Percentiles rank a stretch among this genome's conserved stretches.
phyloP scores from a whole-genome alignment of 1,140 invertebrate species.

The Aphidius ervi region DNA sequence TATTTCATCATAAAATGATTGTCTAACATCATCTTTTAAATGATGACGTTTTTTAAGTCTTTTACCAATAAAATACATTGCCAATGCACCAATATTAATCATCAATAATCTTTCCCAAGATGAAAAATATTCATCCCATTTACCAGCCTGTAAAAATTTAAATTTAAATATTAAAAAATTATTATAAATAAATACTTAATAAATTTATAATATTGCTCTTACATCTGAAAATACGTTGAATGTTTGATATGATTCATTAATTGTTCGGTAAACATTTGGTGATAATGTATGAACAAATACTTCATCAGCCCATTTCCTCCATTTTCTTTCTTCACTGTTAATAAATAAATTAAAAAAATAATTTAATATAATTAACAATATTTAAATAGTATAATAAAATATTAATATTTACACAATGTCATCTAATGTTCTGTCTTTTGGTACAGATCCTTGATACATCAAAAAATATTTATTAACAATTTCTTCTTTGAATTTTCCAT shows the following conservation, averaged over 20 bases:
- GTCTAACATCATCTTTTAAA: constrained; percentile 82
- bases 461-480: constrained; percentile 94
- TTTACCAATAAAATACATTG: constrained; percentile 93
- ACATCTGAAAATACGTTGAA: constrained; percentile 88
- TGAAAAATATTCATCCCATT: constrained; percentile 88
- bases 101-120: constrained; percentile 79
- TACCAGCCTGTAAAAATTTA: constrained; percentile 62
- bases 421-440: constrained; percentile 56
- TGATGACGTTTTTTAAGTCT: constrained; percentile 80
- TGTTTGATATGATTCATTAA: constrained; percentile 78
- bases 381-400: not conserved
- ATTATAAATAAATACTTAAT: not conserved
- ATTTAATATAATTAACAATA: not conserved
- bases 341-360: constrained; percentile 17
- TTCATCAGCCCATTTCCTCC: constrained; percentile 92
- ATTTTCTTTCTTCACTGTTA: constrained; percentile 82
- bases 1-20: constrained; percentile 86
- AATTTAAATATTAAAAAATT: not conserved
- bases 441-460: constrained; percentile 70
- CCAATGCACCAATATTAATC: constrained; percentile 88
- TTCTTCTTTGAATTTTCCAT: constrained; percentile 66
- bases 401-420: constrained; percentile 60
- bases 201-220: constrained; percentile 23
- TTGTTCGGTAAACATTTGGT: constrained; percentile 93
- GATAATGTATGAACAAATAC: constrained; percentile 89